These are phyloP conservation scores for Podarcis raffonei DNA, from an alignment of 2,113 vertebrate species.

Conservation along the genomic window DNA sequence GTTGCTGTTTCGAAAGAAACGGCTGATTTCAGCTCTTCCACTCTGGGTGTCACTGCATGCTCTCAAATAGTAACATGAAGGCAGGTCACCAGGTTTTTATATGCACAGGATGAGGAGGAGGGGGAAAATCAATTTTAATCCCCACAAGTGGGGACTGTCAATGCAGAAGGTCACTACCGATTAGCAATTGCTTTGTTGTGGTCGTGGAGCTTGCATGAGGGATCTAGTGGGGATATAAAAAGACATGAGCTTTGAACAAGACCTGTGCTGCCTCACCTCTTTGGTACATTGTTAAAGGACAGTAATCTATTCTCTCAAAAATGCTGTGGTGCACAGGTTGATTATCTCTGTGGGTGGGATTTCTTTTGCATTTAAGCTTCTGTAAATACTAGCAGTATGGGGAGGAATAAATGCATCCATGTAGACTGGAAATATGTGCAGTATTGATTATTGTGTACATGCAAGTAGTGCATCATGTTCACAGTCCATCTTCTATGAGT, in stretches of 20 bases:
- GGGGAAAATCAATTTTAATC: slow-evolving; percentile 29
- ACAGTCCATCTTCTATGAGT: background rate
- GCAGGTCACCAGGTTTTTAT: background rate
- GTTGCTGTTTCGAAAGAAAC: slow-evolving; percentile 1
- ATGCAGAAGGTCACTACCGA: slow-evolving; percentile 26
- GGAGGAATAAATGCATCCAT: background rate
- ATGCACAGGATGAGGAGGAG: slow-evolving; percentile 16
- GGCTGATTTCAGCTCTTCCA: slow-evolving; percentile 33
- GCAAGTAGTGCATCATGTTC: background rate
- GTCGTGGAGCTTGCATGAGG: background rate
- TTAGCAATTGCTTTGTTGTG: slow-evolving; percentile 10
- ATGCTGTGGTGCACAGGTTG: background rate
- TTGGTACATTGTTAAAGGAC: background rate
- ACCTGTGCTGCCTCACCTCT: background rate
- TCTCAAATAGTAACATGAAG: slow-evolving; percentile 32
- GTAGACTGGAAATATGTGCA: background rate
- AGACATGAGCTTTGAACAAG: slow-evolving; percentile 8
- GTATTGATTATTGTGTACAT: no score
- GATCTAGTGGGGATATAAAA: slow-evolving; percentile 20
- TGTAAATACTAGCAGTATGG: slow-evolving; percentile 4
- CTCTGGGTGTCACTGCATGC: slow-evolving; percentile 31
- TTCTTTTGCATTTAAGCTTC: slow-evolving; percentile 7
- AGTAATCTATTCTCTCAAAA: background rate
- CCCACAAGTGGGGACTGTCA: background rate
- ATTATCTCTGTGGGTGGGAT: background rate